Conservation (phyloP, 30 jellyfish, hydroid and myxozoan species). For the Catostylus mosaicus region DNA sequence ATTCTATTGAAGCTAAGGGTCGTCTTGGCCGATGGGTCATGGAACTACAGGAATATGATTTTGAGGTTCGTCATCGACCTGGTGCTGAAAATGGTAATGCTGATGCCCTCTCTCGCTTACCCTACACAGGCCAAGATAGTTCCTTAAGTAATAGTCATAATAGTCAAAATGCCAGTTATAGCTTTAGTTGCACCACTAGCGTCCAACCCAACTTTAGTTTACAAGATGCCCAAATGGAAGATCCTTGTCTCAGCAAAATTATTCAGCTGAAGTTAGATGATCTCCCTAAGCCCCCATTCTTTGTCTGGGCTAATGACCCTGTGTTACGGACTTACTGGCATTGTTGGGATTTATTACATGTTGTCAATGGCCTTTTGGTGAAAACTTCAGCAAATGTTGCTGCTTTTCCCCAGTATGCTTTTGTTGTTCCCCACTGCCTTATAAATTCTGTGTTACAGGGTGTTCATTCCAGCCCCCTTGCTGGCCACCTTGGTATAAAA, state of each 20-base stretch:
- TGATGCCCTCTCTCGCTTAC: conserved; percentile 40
- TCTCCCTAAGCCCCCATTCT: conserved; percentile 41
- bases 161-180: neutral
- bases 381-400: neutral
- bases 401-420: conserved; percentile 9
- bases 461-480: conserved; percentile 13
- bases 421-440: conserved; percentile 3
- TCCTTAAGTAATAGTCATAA: neutral
- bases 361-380: conserved; percentile 34
- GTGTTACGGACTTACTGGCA: conserved; percentile 32
- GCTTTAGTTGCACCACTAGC: conserved; percentile 28
- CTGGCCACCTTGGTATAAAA: conserved; percentile 35
- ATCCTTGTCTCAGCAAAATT: conserved; percentile 18
- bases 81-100: conserved; percentile 40
- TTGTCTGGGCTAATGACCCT: conserved; percentile 53
- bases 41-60: conserved; percentile 29
- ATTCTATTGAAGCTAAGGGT: conserved; percentile 41
- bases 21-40: conserved; percentile 56
- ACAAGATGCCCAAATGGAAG: conserved; percentile 38
- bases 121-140: neutral
- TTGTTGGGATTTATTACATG: conserved; percentile 26
- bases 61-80: conserved; percentile 33
- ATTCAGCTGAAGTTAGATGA: conserved; percentile 22
- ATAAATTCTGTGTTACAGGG: conserved; percentile 10
- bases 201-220: conserved; percentile 3